Percentiles rank a stretch among this genome's conserved stretches.
Evolutionary conservation across 2,797 vertebrate species (phyloP).

Genomic region (Enoplosus armatus): DNA sequence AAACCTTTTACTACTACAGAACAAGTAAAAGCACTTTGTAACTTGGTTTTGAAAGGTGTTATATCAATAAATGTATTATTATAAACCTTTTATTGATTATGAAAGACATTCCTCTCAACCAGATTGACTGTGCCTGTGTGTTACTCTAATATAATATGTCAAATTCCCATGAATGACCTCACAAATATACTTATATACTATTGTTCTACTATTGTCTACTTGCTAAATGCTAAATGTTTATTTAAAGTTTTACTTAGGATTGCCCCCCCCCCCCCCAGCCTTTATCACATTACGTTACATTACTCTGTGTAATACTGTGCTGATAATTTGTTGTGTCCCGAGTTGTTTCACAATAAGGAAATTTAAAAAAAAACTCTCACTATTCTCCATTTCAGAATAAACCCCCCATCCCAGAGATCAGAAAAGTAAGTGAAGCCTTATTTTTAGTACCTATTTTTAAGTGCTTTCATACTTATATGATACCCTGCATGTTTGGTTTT

Average conservation of each 20-base stretch:
- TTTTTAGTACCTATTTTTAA: neutral
- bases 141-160: neutral
- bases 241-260: no score
- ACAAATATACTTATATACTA: neutral
- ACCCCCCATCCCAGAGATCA: neutral
- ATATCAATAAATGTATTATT: no score
- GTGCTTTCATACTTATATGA: constrained; percentile 40
- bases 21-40: no score
- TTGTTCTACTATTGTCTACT: no score
- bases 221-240: neutral
- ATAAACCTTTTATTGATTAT: neutral
- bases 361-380: neutral
- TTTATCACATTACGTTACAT: neutral
- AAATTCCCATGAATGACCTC: neutral
- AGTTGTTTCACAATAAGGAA: neutral
- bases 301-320: no score
- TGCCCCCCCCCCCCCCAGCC: no score
- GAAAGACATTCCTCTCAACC: neutral
- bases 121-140: neutral
- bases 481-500: constrained; percentile 51
- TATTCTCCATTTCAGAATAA: constrained; percentile 45
- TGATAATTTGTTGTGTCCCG: neutral
- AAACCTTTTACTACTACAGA: neutral
- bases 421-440: constrained; percentile 43
- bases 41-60: no score